Evolutionary conservation across 2,113 vertebrate genomes (phyloP).

Genomic region (Trematocara marginatum): DNA sequence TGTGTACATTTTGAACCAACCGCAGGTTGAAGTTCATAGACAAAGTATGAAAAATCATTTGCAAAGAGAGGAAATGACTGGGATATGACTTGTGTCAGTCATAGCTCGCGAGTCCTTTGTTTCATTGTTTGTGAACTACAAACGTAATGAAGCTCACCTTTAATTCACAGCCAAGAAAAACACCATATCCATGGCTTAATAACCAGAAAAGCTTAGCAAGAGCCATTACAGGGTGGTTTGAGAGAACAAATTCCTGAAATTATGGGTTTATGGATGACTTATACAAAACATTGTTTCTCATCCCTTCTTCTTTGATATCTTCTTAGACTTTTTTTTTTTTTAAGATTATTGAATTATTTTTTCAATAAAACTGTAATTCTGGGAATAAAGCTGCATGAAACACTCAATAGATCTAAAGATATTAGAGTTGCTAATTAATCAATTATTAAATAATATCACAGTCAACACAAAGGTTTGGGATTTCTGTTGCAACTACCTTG

Average conservation of each 20-base stretch:
- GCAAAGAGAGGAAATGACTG: not conserved
- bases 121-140: not conserved
- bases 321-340: not conserved
- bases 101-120: accelerated
- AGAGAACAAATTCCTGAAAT: not conserved
- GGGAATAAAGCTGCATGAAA: not conserved
- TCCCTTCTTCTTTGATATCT: not conserved
- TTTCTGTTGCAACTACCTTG: not conserved
- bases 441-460: not conserved
- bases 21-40: not conserved
- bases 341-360: not conserved
- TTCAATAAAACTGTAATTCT: accelerated
- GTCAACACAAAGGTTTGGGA: not conserved
- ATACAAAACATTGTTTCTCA: not conserved
- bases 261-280: not conserved
- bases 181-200: not conserved
- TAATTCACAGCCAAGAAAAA: not conserved
- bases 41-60: not conserved
- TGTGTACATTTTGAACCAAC: not conserved
- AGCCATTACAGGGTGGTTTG: not conserved
- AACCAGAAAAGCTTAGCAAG: not conserved
- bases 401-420: accelerated
- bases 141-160: accelerated
- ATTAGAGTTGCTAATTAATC: not conserved
- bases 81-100: not conserved